Base-by-base conservation (phyloP, 2,888 invertebrate species). In the Trachelus troglodyta region DNA sequence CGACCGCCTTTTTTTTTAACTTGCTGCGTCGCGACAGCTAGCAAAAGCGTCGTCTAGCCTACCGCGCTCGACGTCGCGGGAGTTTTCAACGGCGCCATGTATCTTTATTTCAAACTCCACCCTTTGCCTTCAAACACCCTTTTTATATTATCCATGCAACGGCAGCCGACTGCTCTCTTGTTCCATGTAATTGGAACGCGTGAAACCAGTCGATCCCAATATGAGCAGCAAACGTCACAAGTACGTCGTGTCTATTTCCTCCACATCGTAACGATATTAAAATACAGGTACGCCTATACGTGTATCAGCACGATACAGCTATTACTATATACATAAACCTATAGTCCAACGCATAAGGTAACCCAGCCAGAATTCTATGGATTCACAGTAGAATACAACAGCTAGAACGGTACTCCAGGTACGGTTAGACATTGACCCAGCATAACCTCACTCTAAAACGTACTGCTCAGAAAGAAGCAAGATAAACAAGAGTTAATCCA, bases 101-200 rank as follows among this genome's bases (percentile, higher is more conserved):
- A 79, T 81, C 77, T 78, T 76, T 78, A 76, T 73, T 80, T 34
- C 30, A 56, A 56, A 9, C 56, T 37, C 23, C 76, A 73, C 71
- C 37, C 73, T 76, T 76, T 78, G 76, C 69, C 76, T 69, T 74
- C 74, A 76, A 76, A 76, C 79, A 76, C 37, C 69, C 76, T 76
- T 73, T 76, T 79, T 76, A 33, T 33, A 40, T 35, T 33, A 71
- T 4, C 23, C 77, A 1, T 69, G 34, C 30, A 69, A 71, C 71
- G 31, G 11, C 23, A 31, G 71, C 30, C 12, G 71, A 23, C 34
- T 34, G 71, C 31, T n/a, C 71, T 30, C 30, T 71, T 71, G 30
- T 11, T 71, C 11, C 23, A 11, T 71, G 30, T 11, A 71, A 71
- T 71, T 71, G 30, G 30, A 71, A 31, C 15, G 31, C 1, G 34